Conservation (phyloP, 2,797 vertebrate genomes). For the Scleropages formosus region DNA sequence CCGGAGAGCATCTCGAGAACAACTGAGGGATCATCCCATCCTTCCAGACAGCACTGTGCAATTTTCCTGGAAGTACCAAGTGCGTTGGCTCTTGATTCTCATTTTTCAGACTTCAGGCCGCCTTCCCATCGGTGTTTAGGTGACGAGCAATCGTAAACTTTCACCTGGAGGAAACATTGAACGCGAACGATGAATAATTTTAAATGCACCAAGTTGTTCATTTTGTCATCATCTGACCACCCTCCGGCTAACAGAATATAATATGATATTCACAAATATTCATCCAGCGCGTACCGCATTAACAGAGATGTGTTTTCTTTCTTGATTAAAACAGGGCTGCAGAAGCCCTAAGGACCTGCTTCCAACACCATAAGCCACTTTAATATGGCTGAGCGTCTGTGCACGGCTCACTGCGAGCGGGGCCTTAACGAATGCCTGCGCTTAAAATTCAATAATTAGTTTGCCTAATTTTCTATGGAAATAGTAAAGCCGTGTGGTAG, state of each 20-base stretch:
- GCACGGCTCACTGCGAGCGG: neutral
- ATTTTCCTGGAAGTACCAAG: neutral
- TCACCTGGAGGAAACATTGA: neutral
- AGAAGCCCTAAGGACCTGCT: neutral
- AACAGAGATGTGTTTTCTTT: neutral
- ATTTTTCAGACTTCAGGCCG: neutral
- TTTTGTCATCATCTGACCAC: constrained; percentile 1
- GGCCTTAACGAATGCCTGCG: neutral
- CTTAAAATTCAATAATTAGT: neutral
- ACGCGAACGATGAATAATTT: neutral
- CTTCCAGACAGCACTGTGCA: neutral
- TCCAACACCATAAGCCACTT: neutral
- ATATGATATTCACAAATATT: neutral
- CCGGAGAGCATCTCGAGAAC: neutral
- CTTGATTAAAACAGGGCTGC: neutral
- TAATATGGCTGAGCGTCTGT: neutral
- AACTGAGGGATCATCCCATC: neutral
- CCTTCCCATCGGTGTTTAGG: too few relatives aligned
- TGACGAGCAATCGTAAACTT: neutral
- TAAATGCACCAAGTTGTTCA: neutral
- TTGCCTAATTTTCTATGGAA: neutral
- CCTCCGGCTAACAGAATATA: neutral
- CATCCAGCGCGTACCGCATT: neutral
- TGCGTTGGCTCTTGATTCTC: neutral
- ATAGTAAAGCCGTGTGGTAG: neutral